These are phyloP conservation scores for Ptychoptera contaminata DNA, from an alignment of 2,888 invertebrate species.

Conservation along the genomic window DNA sequence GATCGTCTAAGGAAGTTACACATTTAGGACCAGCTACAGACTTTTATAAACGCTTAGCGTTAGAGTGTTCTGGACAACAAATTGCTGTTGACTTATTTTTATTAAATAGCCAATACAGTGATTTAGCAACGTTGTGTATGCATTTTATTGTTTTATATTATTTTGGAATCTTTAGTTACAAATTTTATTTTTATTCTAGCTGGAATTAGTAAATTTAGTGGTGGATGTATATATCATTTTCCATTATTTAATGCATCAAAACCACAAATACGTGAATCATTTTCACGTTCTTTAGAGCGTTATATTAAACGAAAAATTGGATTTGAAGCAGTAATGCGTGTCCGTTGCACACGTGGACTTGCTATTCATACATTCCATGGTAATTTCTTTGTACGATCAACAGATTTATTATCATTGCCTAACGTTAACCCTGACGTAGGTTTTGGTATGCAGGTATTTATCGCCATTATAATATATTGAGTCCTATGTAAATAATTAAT, in stretches of 20 bases:
- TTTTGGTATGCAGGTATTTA: constrained; percentile 83
- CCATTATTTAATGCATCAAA: constrained; percentile 69
- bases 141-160: constrained; percentile 13
- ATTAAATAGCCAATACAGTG: constrained; percentile 82
- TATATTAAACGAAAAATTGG: constrained; percentile 95
- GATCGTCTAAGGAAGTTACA: constrained; percentile 65
- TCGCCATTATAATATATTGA: not conserved
- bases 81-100: constrained; percentile 92
- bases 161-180: not conserved
- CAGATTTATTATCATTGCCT: constrained; percentile 87
- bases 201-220: constrained; percentile 90
- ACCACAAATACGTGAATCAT: constrained; percentile 51
- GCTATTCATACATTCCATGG: constrained; percentile 98
- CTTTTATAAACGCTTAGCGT: constrained; percentile 89
- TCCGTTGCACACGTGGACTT: constrained; percentile 84
- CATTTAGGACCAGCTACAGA: constrained; percentile 91
- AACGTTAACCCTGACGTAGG: constrained; percentile 97
- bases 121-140: constrained; percentile 83
- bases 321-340: constrained; percentile 96
- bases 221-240: constrained; percentile 83
- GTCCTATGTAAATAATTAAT: not conserved
- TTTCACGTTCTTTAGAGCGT: constrained; percentile 62
- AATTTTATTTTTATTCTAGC: constrained; percentile 32
- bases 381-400: constrained; percentile 96
- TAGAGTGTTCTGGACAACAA: constrained; percentile 94